Evolutionary conservation across 2,113 vertebrate genomes (phyloP), one percentile per base, ranked within the genome.

Genomic region (Fregata magnificens): DNA sequence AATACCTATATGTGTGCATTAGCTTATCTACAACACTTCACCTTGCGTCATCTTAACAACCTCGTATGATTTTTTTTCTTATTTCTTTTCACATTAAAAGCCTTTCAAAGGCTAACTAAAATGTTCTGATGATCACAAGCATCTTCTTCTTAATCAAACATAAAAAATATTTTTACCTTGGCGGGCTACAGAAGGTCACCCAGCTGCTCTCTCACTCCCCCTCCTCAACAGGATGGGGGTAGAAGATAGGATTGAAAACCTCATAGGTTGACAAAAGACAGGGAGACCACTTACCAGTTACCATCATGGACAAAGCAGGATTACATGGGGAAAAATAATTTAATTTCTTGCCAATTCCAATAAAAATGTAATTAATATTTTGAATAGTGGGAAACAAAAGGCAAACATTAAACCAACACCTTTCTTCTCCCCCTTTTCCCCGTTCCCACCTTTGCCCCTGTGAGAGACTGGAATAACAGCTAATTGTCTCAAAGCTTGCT

Each of bases 51-150:
- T n/a, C 22, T 55, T 78, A 62, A 66, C 10, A 82, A 34, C 4
- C 4, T 44, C 14, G 4, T 20, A 29, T 0, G 1, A 14, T 18
- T 7, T 38, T 65, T 82, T 72, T 32, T 0, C 5, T 22, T 31
- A 15, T 44, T 49, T 80, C 3, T 32, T 79, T 77, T 50, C 26
- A 32, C 2, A 16, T 52, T 61, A 25, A 42, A 71, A 73, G 2
- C 19, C 24, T 5, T 44, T 42, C 6, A 45, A 52, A 47, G 3
- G 3, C 11, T 73, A 85, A 24, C 69, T n/a, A 38, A 67, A 65
- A n/a, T 26, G 7, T 52, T 78, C 45, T 55, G 14, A 59, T 72
- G 22, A 11, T n/a, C 11, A 61, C 7, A 56, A 74, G 9, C 3
- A 55, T 26, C 7, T 69, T 81, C 84, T 74, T 74, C 45, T 29